Conservation (phyloP, 2,888 invertebrate species). For the Hipparchia sbordonii region DNA sequence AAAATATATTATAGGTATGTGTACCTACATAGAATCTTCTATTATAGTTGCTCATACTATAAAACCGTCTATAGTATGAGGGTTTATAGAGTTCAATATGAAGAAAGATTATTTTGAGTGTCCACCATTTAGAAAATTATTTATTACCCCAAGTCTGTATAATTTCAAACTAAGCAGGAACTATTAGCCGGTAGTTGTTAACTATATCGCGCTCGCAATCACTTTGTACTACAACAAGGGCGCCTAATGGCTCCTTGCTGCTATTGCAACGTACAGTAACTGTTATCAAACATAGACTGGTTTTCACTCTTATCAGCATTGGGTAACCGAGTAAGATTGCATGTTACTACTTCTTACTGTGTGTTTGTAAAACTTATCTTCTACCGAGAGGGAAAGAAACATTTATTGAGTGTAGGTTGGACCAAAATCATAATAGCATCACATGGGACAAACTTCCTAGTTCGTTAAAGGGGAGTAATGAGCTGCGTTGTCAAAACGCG, state of each 20-base stretch:
- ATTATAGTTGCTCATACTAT: no score
- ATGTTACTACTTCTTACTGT: constrained; percentile 20
- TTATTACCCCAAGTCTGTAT: neutral
- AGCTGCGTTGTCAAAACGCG: neutral
- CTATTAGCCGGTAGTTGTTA: constrained; percentile 35
- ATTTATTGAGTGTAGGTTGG: neutral
- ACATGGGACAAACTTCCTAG: neutral
- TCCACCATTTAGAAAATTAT: neutral
- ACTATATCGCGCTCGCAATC: constrained; percentile 37
- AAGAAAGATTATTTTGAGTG: neutral
- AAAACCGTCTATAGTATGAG: no score
- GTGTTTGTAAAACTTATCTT: constrained; percentile 21
- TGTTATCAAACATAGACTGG: constrained; percentile 36
- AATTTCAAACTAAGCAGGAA: constrained; percentile 28
- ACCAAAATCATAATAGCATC: neutral
- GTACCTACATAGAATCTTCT: no score
- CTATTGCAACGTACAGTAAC: constrained; percentile 28
- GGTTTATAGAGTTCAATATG: no score
- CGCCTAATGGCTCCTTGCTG: constrained; percentile 33
- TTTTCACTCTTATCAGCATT: constrained; percentile 31
- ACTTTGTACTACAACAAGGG: constrained; percentile 39
- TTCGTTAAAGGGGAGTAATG: neutral
- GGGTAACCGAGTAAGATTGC: constrained; percentile 22
- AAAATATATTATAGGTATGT: no score
- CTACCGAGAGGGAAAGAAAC: constrained; percentile 3